A percentile compares a stretch with the other conserved stretches of the same genome.
Evolutionary conservation across 2,888 invertebrate species (phyloP).

Genomic region (Synanthedon myopaeformis): DNA sequence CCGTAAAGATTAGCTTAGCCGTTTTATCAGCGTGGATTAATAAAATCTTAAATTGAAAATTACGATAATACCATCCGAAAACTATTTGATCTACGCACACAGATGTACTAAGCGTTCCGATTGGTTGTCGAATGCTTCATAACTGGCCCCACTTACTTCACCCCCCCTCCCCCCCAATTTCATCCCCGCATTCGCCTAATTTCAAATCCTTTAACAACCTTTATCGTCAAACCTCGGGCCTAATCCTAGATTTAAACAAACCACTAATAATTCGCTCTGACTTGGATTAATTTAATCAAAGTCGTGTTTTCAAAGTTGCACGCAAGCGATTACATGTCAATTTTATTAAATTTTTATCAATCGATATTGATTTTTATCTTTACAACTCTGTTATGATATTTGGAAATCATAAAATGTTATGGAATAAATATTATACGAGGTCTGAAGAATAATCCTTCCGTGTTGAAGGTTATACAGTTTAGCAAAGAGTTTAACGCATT

Average conservation of each 20-base stretch:
- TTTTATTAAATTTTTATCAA: not conserved
- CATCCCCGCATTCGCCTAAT: constrained; percentile 4
- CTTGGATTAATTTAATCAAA: constrained; percentile 51
- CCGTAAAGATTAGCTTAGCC: constrained; percentile 45
- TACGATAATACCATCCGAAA: constrained; percentile 12
- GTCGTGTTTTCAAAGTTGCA: constrained; percentile 36
- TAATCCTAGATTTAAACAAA: constrained; percentile 34
- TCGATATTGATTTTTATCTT: not conserved
- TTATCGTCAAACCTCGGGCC: constrained; percentile 43
- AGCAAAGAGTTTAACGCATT: too few relatives aligned
- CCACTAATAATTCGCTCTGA: constrained; percentile 25
- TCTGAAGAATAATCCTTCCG: too few relatives aligned
- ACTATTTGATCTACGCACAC: constrained; percentile 8
- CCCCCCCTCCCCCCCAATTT: too few relatives aligned
- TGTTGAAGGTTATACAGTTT: too few relatives aligned
- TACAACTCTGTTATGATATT: not conserved
- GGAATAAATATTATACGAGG: too few relatives aligned
- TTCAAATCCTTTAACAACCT: constrained; percentile 9
- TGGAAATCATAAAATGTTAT: not conserved
- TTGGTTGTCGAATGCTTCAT: constrained; percentile 10
- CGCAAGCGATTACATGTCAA: not conserved
- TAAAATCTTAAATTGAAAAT: constrained; percentile 44
- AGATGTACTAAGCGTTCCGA: constrained; percentile 5
- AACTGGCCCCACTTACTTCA: constrained; percentile 5
- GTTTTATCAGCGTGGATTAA: constrained; percentile 45